These are phyloP conservation scores for Scylla paramamosain DNA, from an alignment of 1,140 invertebrate species.

Conservation along the genomic window DNA sequence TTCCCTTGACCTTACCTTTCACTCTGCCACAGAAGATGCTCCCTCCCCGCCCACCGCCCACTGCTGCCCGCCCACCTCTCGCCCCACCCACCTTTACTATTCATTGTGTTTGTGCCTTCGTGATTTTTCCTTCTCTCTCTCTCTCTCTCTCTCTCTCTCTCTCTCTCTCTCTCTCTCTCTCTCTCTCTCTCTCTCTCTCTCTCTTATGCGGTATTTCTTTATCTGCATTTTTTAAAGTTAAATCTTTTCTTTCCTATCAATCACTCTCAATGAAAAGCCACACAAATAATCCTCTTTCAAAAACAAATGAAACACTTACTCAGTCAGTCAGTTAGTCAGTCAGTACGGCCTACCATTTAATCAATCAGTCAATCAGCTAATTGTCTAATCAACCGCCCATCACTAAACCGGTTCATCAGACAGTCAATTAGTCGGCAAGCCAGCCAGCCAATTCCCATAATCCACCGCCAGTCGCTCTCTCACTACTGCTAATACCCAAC, in stretches of 20 bases:
- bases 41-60: slow-evolving; percentile 5
- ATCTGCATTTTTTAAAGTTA: not conserved
- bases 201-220: not conserved
- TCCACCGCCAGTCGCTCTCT: not conserved
- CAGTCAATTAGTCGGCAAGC: not conserved
- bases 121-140: not conserved
- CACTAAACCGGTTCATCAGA: not conserved
- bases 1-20: slow-evolving; percentile 20
- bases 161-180: no score
- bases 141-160: no score
- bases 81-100: slow-evolving; percentile 8
- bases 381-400: not conserved
- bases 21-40: slow-evolving; percentile 11
- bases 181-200: not conserved
- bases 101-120: slow-evolving; percentile 21
- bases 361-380: not conserved
- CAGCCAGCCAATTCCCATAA: not conserved
- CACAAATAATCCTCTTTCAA: not conserved
- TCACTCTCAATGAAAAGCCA: not conserved
- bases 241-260: not conserved
- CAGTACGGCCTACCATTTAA: not conserved
- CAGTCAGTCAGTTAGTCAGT: not conserved
- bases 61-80: not conserved
- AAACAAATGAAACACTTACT: no score
- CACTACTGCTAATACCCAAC: not conserved